Evolutionary conservation across 2,113 vertebrate genomes (phyloP).

Genomic region (Aix galericulata): DNA sequence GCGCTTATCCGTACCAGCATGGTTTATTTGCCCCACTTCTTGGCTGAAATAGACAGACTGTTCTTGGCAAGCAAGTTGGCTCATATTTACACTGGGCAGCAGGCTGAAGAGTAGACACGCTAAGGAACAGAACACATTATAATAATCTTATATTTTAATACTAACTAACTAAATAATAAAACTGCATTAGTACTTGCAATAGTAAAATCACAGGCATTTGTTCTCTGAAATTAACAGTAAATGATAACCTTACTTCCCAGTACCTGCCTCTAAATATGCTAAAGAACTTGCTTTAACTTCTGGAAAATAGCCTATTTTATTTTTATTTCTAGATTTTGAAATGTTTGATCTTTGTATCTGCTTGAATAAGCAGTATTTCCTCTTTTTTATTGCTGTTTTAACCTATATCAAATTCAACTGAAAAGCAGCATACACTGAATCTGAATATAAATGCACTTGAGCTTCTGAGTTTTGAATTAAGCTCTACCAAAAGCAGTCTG

Average conservation of each 20-base stretch:
- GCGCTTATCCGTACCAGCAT: not conserved
- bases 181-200: not conserved
- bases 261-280: not conserved
- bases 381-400: not conserved
- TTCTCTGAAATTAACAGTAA: not conserved
- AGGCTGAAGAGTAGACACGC: not conserved
- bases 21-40: not conserved
- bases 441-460: not conserved
- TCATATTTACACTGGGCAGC: not conserved
- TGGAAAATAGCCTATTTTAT: not conserved
- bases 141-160: slow-evolving; percentile 27
- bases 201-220: not conserved
- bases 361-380: not conserved
- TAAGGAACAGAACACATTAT: not conserved
- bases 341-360: not conserved
- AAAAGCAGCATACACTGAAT: not conserved
- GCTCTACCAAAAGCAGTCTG: not conserved
- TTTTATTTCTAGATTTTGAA: not conserved
- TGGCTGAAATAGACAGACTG: not conserved
- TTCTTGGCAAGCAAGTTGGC: not conserved
- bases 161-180: slow-evolving; percentile 24
- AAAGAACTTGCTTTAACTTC: not conserved
- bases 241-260: not conserved
- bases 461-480: not conserved
- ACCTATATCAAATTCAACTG: not conserved